Base-by-base conservation (phyloP, 2,888 invertebrate species). In the Melieria picta region DNA sequence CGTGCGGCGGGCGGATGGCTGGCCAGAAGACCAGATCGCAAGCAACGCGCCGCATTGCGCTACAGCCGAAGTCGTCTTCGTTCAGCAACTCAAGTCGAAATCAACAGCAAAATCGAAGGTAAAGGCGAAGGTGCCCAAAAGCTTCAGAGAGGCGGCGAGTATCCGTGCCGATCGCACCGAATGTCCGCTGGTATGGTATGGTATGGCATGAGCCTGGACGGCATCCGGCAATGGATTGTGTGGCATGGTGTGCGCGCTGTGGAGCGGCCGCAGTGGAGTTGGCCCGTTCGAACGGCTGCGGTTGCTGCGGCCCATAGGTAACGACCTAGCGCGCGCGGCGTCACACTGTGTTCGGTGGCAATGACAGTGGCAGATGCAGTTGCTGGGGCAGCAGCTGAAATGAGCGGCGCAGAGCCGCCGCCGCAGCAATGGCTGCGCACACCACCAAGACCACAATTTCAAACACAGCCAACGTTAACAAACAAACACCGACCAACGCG, bases 261-360 rank as follows among this genome's bases (percentile, higher is more conserved):
- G n/a, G n/a, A n/a, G 1, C 16, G 13, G 9, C 56, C 11, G 7
- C 45, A 52, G 9, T 64, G 42, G 60, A 45, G 50, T 48, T 50
- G 47, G 43, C 65, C 16, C 47, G 13, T 9, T 30, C 56, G 50
- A 50, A 10, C 10, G 50, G 3, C 50, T 50, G 50, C 50, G 50
- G 10, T 10, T 50, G 50, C 50, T 30, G 30, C 30, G 30, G 30
- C 30, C 30, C 30, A 30, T 30, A 30, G 30, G 30, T 30, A 30
- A 30, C 30, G 30, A 30, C 30, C 30, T 30, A 30, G 30, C 7
- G 9, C 67, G 52, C 43, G 58, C 78, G 86, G 86, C 86, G 85
- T 84, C 86, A 86, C 83, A 86, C 86, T 86, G 86, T 82, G 86
- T 81, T 84, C 86, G 82, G 86, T 85, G 86, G 85, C 86, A 85